Conservation (phyloP, 2,113 vertebrate species). For the Rhodinocichla rosea region DNA sequence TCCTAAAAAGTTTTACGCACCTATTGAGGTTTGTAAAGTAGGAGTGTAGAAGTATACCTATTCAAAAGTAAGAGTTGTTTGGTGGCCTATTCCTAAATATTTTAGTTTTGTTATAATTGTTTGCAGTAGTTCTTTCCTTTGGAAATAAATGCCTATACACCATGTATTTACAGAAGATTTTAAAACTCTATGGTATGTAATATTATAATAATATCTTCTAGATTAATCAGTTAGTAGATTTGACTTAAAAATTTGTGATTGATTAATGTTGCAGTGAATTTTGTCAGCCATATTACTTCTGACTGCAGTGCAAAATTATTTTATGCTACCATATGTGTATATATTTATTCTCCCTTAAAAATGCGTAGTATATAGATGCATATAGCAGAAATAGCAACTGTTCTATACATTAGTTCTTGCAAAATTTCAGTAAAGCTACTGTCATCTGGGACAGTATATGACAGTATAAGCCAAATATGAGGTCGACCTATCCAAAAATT, state of each 20-base stretch:
- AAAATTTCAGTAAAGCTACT: background rate
- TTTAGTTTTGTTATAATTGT: background rate
- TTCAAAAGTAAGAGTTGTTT: background rate
- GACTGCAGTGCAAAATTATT: background rate
- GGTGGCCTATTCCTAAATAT: background rate
- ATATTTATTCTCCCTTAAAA: background rate
- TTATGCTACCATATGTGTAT: background rate
- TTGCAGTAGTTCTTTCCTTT: background rate
- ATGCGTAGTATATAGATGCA: rapidly evolving
- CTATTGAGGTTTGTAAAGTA: background rate
- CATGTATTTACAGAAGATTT: background rate
- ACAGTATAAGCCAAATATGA: background rate
- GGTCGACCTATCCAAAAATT: background rate
- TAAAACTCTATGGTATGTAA: background rate
- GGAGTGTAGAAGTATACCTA: background rate
- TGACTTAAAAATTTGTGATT: background rate
- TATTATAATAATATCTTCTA: background rate
- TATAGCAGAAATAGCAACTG: background rate
- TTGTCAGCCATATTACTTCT: background rate
- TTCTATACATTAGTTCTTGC: background rate
- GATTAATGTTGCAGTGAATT: background rate
- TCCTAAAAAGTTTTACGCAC: background rate
- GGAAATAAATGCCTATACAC: background rate
- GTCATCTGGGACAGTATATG: no score
- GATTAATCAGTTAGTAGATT: background rate